Base-by-base conservation (phyloP, 2,113 vertebrate species). In the Chloroceryle aenea region DNA sequence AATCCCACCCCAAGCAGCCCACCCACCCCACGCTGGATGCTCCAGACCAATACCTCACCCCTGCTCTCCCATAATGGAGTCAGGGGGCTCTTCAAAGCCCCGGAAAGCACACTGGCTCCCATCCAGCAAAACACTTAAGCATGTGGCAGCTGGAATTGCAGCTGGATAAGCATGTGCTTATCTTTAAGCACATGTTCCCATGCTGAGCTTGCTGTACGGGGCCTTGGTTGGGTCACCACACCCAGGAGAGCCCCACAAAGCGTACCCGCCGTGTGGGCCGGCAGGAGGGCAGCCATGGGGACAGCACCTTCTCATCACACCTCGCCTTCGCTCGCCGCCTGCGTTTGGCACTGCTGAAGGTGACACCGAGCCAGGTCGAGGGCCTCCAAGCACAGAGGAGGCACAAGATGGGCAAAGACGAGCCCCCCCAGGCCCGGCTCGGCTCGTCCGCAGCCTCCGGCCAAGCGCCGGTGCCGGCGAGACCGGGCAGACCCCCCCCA, bases 341-440 rank as follows among this genome's bases (percentile, higher is more conserved):
- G 53, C 79, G 0, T 27, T 6, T 18, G 17, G 76, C 42, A 3
- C 68, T 45, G 87, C 74, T 72, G 48, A 20, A 59, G 86, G 92
- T 59, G 87, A 82, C 89, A 86, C 68, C 8, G 68, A 34, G 61
- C 45, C 75, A 47, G 11, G 45, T 69, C 3, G 3, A 78, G 34
- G 59, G 66, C 19, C 71, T 47, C 66, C 2, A 0, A 12, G 29
- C 73, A 43, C 43, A 75, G 50, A 36, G 50, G 40, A 13, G 40
- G 38, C 4, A 19, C 6, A 12, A 40, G 27, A 50, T 0, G 5
- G n/a, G 34, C 0, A 1, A 87, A 56, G 56, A 87, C 0, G 1
- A 92, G 34, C 14, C 42, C 42, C 42, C 55, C 12, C 16, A 11
- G 14, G 47, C 48, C n/a, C 10, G 5, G 36, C 48, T 47, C 0